Base-by-base conservation (phyloP, 2,888 invertebrate genomes). In the Drosophila formosana region DNA sequence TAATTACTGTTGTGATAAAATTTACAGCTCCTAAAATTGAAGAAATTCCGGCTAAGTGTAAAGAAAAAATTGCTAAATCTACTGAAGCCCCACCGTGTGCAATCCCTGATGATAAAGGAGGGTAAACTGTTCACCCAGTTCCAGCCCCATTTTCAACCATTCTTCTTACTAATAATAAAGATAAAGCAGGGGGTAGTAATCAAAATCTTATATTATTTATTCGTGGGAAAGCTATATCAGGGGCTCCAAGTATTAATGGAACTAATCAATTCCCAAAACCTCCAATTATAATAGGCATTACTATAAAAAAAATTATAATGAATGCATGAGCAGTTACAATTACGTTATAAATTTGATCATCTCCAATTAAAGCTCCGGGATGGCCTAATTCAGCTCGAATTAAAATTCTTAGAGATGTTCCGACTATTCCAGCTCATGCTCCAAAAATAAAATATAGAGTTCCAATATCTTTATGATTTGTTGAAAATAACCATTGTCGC, bases 301-400 rank as follows among this genome's bases (percentile, higher is more conserved):
- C 94, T 93, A 95, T 94, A 93, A 96, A 96, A 93, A 96, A 96
- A 95, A 96, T 96, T 95, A 96, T 96, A 91, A 96, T 93, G 92
- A 96, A 95, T 60, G 96, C 96, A 93, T 96, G 96, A 7, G 18
- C 18, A 18, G 18, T 96, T 0, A 96, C 95, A 93, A 96, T 94
- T 71, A 95, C 94, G 92, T 97, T 96, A 94, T 96, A 96, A 93
- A 96, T 94, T 94, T 96, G 95, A 89, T 96, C 95, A 93, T 96
- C 94, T 8, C 94, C 94, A 93, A 96, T 94, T 92, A 96, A 92
- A 51, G 93, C 93, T 11, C 95, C 95, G 0, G 95, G 94, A 2
- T 75, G 74, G 0, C 76, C 76, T 37, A 71, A 51, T 72, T 76
- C 76, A 7, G 75, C 76, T 69, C 75, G 71, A 57, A 77, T 77